Conservation (phyloP, 2,113 vertebrate genomes). For the Melanotaenia duboulayi region DNA sequence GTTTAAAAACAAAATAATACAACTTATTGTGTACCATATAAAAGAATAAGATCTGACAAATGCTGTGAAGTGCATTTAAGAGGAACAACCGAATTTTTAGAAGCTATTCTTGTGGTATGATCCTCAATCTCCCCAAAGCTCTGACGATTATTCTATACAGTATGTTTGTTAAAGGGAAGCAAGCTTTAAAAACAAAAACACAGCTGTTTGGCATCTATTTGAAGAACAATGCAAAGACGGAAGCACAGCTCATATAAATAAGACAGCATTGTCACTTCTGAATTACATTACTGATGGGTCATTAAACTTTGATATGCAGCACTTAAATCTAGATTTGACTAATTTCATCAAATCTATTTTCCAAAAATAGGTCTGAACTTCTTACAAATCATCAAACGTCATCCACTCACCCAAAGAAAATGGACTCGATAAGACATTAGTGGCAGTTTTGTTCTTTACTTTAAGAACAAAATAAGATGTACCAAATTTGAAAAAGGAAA, state of each 20-base stretch:
- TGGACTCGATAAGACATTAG: conserved; percentile 72
- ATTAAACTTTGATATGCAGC: conserved; percentile 51
- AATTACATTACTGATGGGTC: conserved; percentile 35
- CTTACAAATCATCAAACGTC: conserved; percentile 52
- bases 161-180: conserved; percentile 45
- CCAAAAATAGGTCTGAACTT: conserved; percentile 30
- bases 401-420: conserved; percentile 46
- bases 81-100: conserved; percentile 55
- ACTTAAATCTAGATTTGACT: conserved; percentile 54
- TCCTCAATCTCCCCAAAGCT: conserved; percentile 37
- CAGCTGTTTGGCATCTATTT: conserved; percentile 68
- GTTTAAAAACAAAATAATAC: conserved; percentile 68
- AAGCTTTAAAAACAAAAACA: conserved; percentile 40
- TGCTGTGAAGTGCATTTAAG: conserved; percentile 73
- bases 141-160: conserved; percentile 48
- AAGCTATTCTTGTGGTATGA: conserved; percentile 25
- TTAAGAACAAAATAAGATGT: conserved; percentile 80
- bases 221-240: conserved; percentile 63
- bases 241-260: conserved; percentile 63
- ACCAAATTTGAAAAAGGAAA: conserved; percentile 81
- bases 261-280: conserved; percentile 51
- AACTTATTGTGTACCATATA: conserved; percentile 77
- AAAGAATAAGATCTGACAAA: conserved; percentile 61
- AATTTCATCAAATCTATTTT: conserved; percentile 33
- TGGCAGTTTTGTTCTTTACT: conserved; percentile 68